These are phyloP conservation scores for Orthochromis indermauri DNA, from an alignment of 2,113 vertebrate species.

Conservation along the genomic window DNA sequence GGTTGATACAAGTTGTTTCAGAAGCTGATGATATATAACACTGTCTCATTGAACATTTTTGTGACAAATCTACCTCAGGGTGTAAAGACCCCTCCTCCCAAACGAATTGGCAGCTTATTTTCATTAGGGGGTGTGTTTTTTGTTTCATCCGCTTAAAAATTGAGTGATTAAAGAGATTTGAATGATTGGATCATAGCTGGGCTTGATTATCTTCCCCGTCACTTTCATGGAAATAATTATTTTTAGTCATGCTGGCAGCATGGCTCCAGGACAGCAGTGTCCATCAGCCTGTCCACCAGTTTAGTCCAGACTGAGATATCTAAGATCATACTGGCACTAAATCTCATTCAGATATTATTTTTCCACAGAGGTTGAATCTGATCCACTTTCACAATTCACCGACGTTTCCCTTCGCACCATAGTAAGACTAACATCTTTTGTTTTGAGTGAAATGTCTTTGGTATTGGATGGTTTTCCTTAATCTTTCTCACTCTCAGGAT, in stretches of 20 bases:
- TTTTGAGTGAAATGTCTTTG: not conserved
- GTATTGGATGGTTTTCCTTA: not conserved
- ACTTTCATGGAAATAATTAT: not conserved
- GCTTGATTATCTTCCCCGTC: not conserved
- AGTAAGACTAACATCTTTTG: not conserved
- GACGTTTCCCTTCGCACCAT: rapidly evolving
- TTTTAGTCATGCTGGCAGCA: not conserved
- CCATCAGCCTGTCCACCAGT: not conserved
- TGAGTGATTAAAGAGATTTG: not conserved
- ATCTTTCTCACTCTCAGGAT: not conserved
- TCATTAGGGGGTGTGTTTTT: not conserved
- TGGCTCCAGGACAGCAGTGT: not conserved
- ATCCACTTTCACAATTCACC: rapidly evolving
- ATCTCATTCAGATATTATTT: not conserved
- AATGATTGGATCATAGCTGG: not conserved
- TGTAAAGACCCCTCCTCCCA: not conserved
- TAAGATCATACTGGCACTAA: not conserved
- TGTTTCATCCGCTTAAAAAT: not conserved
- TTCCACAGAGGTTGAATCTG: not conserved
- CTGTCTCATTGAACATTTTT: not conserved
- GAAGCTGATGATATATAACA: not conserved
- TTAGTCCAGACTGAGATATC: not conserved
- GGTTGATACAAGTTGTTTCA: not conserved
- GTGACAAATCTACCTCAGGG: not conserved
- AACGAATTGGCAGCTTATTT: not conserved